A percentile compares a stretch with the other conserved stretches of the same genome.
Evolutionary conservation across 2,888 invertebrate genomes (phyloP).

Genomic region (Neoscelio sp.): DNA sequence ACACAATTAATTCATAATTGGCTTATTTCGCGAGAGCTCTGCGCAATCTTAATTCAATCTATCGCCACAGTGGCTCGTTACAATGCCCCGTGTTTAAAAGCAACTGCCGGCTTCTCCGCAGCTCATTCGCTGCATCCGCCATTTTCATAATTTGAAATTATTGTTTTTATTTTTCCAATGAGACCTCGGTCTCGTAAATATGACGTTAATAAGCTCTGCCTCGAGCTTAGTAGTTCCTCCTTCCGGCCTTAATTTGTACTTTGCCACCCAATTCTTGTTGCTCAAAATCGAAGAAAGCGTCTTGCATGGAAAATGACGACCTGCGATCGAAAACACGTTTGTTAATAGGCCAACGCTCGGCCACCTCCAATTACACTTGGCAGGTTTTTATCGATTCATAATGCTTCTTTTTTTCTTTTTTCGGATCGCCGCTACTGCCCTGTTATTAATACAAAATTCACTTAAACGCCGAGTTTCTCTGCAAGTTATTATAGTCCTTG

Average conservation of each 20-base stretch:
- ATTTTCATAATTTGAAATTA: slow-evolving; percentile 75
- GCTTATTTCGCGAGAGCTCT: slow-evolving; percentile 80
- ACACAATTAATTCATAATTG: slow-evolving; percentile 83
- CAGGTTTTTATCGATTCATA: slow-evolving; percentile 33
- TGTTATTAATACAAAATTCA: slow-evolving; percentile 69
- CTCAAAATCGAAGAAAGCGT: slow-evolving; percentile 61
- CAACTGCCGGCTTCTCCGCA: slow-evolving; percentile 69
- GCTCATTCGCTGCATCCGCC: slow-evolving; percentile 68
- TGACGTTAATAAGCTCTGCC: slow-evolving; percentile 73
- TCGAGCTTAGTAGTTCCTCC: slow-evolving; percentile 67
- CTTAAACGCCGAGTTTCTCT: slow-evolving; percentile 54
- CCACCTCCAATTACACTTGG: slow-evolving; percentile 53
- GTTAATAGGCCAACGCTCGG: slow-evolving; percentile 59
- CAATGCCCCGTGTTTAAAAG: slow-evolving; percentile 72
- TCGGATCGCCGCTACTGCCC: slow-evolving; percentile 52
- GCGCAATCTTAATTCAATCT: slow-evolving; percentile 83
- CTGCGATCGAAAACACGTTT: slow-evolving; percentile 55
- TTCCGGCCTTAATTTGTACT: slow-evolving; percentile 69
- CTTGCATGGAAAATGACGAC: slow-evolving; percentile 45
- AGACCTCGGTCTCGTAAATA: slow-evolving; percentile 73
- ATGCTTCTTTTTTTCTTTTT: slow-evolving; percentile 20
- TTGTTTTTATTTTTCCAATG: slow-evolving; percentile 69
- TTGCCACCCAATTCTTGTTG: slow-evolving; percentile 60
- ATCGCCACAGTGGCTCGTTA: slow-evolving; percentile 81
- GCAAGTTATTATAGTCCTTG: slow-evolving; percentile 42